Evolutionary conservation across 2,888 invertebrate genomes (phyloP), one percentile per base, ranked within the genome.

Genomic region (Monoplex corrugatus): DNA sequence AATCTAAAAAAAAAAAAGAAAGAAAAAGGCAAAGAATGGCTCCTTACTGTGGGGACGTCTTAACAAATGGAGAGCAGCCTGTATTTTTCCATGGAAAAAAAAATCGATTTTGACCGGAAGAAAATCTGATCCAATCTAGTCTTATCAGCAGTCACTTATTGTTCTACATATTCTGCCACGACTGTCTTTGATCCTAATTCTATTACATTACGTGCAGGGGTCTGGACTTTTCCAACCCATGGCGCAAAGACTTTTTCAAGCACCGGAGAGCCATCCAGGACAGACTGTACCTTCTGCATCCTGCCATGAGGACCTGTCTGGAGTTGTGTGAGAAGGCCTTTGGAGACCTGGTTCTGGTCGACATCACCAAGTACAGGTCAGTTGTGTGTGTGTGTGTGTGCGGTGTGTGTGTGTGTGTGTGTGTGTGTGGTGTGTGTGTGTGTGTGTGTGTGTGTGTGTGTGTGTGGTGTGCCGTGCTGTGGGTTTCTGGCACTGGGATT

Each of bases 221-320:
- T 32, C 90, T 95, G 72, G 96, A 96, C 91, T 96, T 93, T 91
- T 96, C 95, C 2, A 93, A 94, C 45, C 95, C 95, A 10, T 96
- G 96, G 96, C 96, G 95, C 90, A 92, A 95, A n/a, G 92, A 91
- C 63, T 96, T 93, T 90, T 87, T 94, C 13, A 91, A 91, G 5
- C 91, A 94, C 32, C 92, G 92, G 75, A 93, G 94, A 72, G 89
- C 87, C 28, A 95, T 96, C n/a, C 88, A 92, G 23, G 91, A 93
- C 35, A 94, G 95, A 89, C 93, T 96, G 44, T 95, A 96, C 92
- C 93, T 95, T 63, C 92, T 96, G 16, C 95, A 96, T 89, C 96
- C 96, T 10, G 94, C 95, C 63, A 95, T 95, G 94, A 94, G 94
- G 92, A 92, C 90, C 16, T 93, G 95, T 13, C 93, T 96, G 35